Evolutionary conservation across 2,888 invertebrate species (phyloP).

Genomic region (Cenopis cana): DNA sequence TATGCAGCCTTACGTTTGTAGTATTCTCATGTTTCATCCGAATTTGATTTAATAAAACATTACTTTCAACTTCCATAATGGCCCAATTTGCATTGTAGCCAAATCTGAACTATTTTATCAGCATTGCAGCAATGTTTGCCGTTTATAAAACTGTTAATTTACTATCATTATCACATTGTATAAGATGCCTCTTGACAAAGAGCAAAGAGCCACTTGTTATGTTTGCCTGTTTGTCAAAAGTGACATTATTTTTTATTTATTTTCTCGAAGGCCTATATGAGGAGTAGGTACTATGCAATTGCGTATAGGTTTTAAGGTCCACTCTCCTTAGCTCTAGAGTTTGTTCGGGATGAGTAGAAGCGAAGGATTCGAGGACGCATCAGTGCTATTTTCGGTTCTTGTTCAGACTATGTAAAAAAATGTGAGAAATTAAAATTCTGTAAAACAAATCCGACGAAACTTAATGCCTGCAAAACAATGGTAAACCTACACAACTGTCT

Average conservation of each 20-base stretch:
- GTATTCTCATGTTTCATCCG: constrained; percentile 65
- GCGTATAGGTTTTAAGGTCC: neutral
- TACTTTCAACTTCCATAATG: constrained; percentile 71
- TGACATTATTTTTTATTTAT: constrained; percentile 6
- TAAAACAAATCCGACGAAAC: no score
- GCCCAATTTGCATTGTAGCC: constrained; percentile 34
- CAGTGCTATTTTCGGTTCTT: no score
- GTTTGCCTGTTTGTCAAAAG: constrained; percentile 20
- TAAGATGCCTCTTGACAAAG: no score
- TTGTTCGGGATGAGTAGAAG: no score
- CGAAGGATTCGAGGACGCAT: no score
- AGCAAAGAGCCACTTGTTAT: neutral
- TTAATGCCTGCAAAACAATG: no score
- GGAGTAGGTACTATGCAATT: no score
- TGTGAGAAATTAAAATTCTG: no score
- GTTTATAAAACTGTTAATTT: constrained; percentile 8
- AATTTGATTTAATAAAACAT: constrained; percentile 62
- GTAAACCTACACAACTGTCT: no score
- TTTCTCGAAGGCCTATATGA: constrained; percentile 1
- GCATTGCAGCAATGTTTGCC: neutral
- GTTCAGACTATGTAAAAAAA: no score
- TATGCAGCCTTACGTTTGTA: constrained; percentile 50
- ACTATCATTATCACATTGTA: constrained; percentile 2
- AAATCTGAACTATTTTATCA: neutral
- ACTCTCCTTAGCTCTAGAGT: no score